These are phyloP conservation scores for Zosterops lateralis DNA, from an alignment of 2,113 vertebrate genomes.

Conservation along the genomic window DNA sequence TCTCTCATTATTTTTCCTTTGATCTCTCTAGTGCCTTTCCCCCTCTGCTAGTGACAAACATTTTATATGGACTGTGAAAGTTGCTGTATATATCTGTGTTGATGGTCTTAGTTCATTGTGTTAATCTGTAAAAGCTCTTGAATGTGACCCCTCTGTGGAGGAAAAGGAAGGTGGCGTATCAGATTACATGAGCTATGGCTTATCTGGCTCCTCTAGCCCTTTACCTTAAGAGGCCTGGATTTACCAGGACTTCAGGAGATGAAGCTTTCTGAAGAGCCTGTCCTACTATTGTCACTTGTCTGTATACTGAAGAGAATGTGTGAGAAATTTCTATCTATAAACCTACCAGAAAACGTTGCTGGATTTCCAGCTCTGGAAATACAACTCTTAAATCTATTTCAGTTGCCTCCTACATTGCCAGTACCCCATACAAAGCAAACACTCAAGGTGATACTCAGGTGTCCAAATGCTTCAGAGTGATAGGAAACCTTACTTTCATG, in stretches of 20 bases:
- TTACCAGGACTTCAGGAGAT: neutral
- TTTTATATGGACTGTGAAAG: neutral
- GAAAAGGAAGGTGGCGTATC: neutral
- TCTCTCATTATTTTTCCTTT: neutral
- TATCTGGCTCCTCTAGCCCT: conserved; percentile 19
- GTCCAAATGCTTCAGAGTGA: neutral
- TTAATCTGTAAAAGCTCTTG: conserved; percentile 25
- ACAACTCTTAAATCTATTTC: neutral
- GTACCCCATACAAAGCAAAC: neutral
- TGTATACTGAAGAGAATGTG: neutral
- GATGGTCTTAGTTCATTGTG: neutral
- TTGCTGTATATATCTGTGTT: neutral
- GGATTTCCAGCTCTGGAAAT: neutral
- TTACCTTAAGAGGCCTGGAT: conserved; percentile 41
- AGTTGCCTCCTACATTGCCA: neutral
- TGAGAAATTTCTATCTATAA: neutral
- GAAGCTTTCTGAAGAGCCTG: neutral
- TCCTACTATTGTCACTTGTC: neutral
- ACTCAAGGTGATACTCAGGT: neutral
- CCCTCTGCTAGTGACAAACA: neutral
- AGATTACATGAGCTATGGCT: neutral
- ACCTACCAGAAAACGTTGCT: neutral
- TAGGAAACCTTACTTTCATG: neutral
- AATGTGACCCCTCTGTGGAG: neutral
- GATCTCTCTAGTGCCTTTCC: neutral